Evolutionary conservation across 2,888 invertebrate species (phyloP).

Genomic region (Terebella lapidaria): DNA sequence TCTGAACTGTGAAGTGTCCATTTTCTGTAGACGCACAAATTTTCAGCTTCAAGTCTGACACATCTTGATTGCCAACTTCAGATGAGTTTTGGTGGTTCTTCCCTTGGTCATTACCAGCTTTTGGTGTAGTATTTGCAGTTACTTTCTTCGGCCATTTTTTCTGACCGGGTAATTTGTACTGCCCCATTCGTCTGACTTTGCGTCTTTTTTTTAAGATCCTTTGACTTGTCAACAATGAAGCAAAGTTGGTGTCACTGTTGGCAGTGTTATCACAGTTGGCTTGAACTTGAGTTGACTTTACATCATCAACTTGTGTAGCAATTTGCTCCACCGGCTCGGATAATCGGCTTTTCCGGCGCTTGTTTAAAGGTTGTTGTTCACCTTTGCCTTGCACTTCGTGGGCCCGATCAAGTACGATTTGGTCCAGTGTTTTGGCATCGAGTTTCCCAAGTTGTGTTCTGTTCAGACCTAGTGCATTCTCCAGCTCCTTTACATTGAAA

Average conservation of each 20-base stretch:
- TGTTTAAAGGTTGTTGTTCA: no score
- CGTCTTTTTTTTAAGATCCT: background rate
- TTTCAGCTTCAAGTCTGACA: background rate
- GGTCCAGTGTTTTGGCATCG: slow-evolving; percentile 16
- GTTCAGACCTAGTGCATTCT: slow-evolving; percentile 13
- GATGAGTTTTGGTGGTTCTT: background rate
- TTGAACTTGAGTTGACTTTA: background rate
- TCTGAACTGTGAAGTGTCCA: no score
- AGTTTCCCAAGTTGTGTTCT: slow-evolving; percentile 8
- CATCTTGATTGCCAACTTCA: no score
- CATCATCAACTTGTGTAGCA: background rate
- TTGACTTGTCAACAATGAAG: background rate
- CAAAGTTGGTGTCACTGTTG: background rate
- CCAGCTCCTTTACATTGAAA: slow-evolving; percentile 13
- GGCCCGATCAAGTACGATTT: slow-evolving; percentile 10
- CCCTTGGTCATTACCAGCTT: background rate
- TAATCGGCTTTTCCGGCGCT: no score
- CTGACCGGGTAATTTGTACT: background rate
- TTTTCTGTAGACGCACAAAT: background rate
- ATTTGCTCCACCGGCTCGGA: background rate
- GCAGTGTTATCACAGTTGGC: background rate
- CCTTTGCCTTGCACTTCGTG: background rate
- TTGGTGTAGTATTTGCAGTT: no score
- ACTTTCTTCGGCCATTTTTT: no score
- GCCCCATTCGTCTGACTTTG: background rate